Conservation (phyloP, 2,888 invertebrate species). For the Sphaerophoria taeniata region DNA sequence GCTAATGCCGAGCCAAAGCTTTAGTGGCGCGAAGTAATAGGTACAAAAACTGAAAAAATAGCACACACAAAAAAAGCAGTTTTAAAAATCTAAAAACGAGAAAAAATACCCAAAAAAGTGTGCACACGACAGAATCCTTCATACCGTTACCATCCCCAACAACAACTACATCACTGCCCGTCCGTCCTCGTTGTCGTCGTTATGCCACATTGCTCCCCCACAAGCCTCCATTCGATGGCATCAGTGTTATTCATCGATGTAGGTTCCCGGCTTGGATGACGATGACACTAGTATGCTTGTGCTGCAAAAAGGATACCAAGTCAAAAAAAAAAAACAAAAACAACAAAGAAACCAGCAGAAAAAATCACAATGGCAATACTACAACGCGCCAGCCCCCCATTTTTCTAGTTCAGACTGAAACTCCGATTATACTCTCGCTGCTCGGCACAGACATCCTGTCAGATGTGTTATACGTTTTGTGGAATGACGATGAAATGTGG, state of each 20-base stretch:
- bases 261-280: slow-evolving; percentile 4
- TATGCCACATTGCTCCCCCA: neutral
- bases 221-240: slow-evolving; percentile 2
- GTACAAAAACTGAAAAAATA: slow-evolving; percentile 58
- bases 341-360: neutral
- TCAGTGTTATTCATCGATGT: slow-evolving; percentile 36
- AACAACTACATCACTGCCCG: neutral
- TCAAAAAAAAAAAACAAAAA: neutral
- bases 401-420: slow-evolving; percentile 54
- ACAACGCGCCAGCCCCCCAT: slow-evolving; percentile 51
- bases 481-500: slow-evolving; percentile 61
- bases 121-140: slow-evolving; percentile 42
- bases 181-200: neutral
- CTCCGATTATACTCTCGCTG: slow-evolving; percentile 19
- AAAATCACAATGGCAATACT: neutral
- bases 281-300: neutral
- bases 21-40: slow-evolving; percentile 67
- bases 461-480: slow-evolving; percentile 48
- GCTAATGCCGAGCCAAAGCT: slow-evolving; percentile 63
- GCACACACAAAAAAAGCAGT: slow-evolving; percentile 47
- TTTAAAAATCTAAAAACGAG: slow-evolving; percentile 67
- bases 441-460: slow-evolving; percentile 58
- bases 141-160: slow-evolving; percentile 3
- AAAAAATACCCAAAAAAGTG: slow-evolving; percentile 64
- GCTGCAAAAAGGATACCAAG: slow-evolving; percentile 9